Evolutionary conservation across 1,140 invertebrate species (phyloP), one percentile per base, ranked within the genome.

Genomic region (Leptestheria dahalacensis): DNA sequence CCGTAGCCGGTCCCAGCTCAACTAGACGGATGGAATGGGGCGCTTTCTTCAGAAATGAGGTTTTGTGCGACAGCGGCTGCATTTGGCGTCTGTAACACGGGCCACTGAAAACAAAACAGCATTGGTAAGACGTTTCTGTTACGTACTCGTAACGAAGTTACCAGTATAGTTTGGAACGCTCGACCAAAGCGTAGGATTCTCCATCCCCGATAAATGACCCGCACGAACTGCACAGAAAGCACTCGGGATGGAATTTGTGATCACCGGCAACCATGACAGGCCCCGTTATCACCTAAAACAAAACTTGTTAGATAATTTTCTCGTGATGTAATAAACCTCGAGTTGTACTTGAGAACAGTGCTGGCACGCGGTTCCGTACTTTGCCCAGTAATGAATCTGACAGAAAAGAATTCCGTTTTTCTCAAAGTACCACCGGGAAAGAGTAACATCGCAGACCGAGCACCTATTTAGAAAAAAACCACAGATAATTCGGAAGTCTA

Each of bases 211-310:
- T 91, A 68, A 85, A 90, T 10, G 78, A 73, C n/a, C 78, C 75
- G 71, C 91, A 96, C 6, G 80, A 79, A 24, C 75, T 75, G 68
- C 91, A 96, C 64, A 84, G 81, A 76, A 96, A 92, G 74, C 91
- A 96, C 78, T 96, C 91, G 61, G 91, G 90, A 74, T 96, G 91
- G 74, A 91, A 95, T 70, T 89, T 88, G 72, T 92, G 90, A 69
- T 91, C 87, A 20, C 91, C 91, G 18, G 90, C 91, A 62, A 91
- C 81, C 91, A 95, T 94, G 50, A 94, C 88, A 25, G 91, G 91
- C 0, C 91, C 91, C 0, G 89, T 90, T 66, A 93, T 93, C 57
- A 85, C 75, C 80, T 82, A 65, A 20, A 68, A 67, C 51, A 62
- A 55, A 62, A 59, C n/a, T n/a, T 51, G 25, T 60, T 47, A 50